Evolutionary conservation across 2,113 vertebrate genomes (phyloP).

Genomic region (Triplophysa dalaica): DNA sequence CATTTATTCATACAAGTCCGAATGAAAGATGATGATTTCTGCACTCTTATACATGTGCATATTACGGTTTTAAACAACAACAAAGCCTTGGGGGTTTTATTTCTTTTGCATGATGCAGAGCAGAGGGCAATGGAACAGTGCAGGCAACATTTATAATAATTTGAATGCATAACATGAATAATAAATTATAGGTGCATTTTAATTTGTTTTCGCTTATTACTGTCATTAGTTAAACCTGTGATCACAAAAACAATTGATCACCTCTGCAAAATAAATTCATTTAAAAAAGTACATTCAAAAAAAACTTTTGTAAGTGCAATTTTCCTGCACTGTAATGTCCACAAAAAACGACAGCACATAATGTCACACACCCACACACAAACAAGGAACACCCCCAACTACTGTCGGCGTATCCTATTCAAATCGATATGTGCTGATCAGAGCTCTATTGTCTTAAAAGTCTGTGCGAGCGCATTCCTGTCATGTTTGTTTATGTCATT

Average conservation of each 20-base stretch:
- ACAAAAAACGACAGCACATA: background rate
- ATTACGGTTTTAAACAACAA: background rate
- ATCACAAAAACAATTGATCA: conserved; percentile 24
- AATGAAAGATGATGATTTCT: background rate
- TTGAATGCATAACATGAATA: conserved; percentile 36
- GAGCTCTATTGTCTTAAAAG: conserved; percentile 27
- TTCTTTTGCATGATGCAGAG: background rate
- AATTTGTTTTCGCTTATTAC: conserved; percentile 35
- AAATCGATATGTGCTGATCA: conserved; percentile 41
- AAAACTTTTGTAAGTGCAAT: conserved; percentile 5
- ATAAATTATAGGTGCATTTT: conserved; percentile 29
- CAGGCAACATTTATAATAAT: conserved; percentile 34
- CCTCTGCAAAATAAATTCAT: background rate
- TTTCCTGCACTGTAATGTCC: background rate
- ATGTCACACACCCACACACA: background rate
- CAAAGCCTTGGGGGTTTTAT: conserved; percentile 2
- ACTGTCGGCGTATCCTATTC: background rate
- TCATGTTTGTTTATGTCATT: conserved; percentile 19
- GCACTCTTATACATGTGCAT: background rate
- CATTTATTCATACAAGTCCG: background rate
- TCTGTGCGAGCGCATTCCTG: conserved; percentile 8
- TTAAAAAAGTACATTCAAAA: background rate
- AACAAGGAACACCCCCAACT: background rate
- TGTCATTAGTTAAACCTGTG: conserved; percentile 33
- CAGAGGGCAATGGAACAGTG: conserved; percentile 11